A percentile compares a stretch with the other conserved stretches of the same genome.
phyloP scores from a whole-genome alignment of 2,888 invertebrate genomes.

The Octonoba sinensis region DNA sequence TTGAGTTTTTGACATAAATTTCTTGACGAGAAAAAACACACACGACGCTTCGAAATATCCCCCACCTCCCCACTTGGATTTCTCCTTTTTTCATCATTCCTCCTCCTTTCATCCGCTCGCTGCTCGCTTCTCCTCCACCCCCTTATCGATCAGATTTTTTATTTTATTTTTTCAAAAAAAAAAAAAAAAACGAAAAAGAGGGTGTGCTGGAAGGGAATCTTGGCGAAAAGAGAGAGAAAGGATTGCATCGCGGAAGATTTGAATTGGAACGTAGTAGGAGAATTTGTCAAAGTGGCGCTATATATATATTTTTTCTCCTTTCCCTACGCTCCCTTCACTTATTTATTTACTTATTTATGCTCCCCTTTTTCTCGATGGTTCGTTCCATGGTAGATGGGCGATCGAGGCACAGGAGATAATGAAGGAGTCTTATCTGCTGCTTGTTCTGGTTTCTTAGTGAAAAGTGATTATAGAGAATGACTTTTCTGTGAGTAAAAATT shows the following conservation, averaged over 20 bases:
- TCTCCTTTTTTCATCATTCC: not conserved
- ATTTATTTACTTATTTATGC: constrained; percentile 12
- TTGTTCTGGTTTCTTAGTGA: constrained; percentile 42
- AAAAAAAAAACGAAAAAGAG: not conserved
- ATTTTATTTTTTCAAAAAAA: no score
- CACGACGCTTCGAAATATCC: constrained; percentile 46
- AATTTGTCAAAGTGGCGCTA: constrained; percentile 46
- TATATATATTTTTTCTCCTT: constrained; percentile 15
- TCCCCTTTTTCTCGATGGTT: not conserved
- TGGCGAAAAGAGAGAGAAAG: constrained; percentile 16
- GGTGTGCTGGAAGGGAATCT: constrained; percentile 5
- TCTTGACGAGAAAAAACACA: constrained; percentile 58
- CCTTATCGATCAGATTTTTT: not conserved
- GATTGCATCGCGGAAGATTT: constrained; percentile 38
- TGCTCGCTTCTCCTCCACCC: constrained; percentile 4
- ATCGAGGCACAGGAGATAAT: constrained; percentile 35
- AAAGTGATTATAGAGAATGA: constrained; percentile 37
- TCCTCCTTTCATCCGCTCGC: constrained; percentile 3
- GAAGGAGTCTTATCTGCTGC: constrained; percentile 42
- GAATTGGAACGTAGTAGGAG: constrained; percentile 38
- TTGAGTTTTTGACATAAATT: constrained; percentile 59
- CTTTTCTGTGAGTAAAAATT: constrained; percentile 26
- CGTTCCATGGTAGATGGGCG: constrained; percentile 20
- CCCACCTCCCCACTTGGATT: constrained; percentile 1
- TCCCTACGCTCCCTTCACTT: not conserved